phyloP scores from a whole-genome alignment of 2,113 vertebrate genomes.

The Oreochromis spilurus region DNA sequence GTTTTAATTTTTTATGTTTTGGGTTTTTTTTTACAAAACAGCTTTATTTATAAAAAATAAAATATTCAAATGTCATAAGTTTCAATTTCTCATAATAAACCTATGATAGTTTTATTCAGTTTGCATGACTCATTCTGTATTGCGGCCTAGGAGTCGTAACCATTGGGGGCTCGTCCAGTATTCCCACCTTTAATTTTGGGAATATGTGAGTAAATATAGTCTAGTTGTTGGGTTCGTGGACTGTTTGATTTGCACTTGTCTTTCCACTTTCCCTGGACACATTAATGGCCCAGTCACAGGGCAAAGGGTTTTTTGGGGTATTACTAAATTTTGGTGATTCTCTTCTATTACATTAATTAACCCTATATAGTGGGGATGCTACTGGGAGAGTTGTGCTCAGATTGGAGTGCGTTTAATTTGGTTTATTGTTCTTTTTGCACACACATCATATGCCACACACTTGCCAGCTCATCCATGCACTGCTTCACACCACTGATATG shows the following conservation, averaged over 20 bases:
- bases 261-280: background rate
- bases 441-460: background rate
- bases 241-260: background rate
- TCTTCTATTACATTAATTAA: background rate
- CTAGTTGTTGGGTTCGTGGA: background rate
- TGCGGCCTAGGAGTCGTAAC: background rate
- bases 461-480: background rate
- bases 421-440: background rate
- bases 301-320: background rate
- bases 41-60: background rate
- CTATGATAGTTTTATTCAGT: background rate
- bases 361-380: background rate
- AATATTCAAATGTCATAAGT: background rate
- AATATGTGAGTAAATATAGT: background rate
- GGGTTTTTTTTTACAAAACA: fast-evolving
- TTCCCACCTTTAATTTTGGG: background rate
- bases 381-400: background rate
- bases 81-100: background rate
- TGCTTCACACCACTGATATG: background rate
- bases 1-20: background rate
- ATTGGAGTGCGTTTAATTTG: background rate
- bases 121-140: background rate
- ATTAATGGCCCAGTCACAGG: fast-evolving
- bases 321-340: background rate
- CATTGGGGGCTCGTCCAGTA: background rate